A percentile compares a stretch with the other conserved stretches of the same genome.
These are phyloP conservation scores for Phengaris alcon DNA, from an alignment of 2,888 invertebrate species.

Conservation along the genomic window DNA sequence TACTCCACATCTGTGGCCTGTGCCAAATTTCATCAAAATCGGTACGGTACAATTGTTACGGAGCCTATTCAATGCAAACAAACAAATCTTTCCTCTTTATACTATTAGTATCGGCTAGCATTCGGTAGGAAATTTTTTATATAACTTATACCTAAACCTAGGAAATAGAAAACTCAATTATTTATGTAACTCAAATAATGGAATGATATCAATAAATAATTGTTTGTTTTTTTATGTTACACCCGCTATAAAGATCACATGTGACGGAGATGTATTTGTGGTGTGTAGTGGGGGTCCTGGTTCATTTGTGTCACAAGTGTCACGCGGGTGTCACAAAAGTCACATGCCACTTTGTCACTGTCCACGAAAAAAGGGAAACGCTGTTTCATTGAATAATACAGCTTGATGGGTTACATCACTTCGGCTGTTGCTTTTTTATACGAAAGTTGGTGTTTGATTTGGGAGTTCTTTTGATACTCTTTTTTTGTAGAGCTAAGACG, in stretches of 20 bases:
- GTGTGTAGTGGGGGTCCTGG: slow-evolving; percentile 28
- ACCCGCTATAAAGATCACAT: not conserved
- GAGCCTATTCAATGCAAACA: too few relatives aligned
- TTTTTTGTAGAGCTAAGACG: not conserved
- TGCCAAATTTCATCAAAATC: too few relatives aligned
- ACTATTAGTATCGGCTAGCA: too few relatives aligned
- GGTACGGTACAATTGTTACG: too few relatives aligned
- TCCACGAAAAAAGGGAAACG: slow-evolving; percentile 24
- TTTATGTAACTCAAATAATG: not conserved
- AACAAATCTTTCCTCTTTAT: not conserved
- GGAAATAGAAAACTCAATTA: too few relatives aligned
- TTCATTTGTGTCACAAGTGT: not conserved
- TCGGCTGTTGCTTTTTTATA: not conserved
- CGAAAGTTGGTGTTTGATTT: slow-evolving; percentile 12
- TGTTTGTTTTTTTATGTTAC: not conserved
- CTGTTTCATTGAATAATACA: slow-evolving; percentile 15
- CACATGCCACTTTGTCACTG: slow-evolving; percentile 23
- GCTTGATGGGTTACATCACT: slow-evolving; percentile 8
- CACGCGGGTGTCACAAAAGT: slow-evolving; percentile 10
- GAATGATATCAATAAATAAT: not conserved
- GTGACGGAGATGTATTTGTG: slow-evolving; percentile 28
- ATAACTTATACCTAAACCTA: not conserved
- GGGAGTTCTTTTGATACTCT: not conserved
- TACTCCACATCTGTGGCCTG: too few relatives aligned
- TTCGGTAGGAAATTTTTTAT: not conserved